phyloP scores from a whole-genome alignment of 2,888 invertebrate species.

The Andrena flavipes region DNA sequence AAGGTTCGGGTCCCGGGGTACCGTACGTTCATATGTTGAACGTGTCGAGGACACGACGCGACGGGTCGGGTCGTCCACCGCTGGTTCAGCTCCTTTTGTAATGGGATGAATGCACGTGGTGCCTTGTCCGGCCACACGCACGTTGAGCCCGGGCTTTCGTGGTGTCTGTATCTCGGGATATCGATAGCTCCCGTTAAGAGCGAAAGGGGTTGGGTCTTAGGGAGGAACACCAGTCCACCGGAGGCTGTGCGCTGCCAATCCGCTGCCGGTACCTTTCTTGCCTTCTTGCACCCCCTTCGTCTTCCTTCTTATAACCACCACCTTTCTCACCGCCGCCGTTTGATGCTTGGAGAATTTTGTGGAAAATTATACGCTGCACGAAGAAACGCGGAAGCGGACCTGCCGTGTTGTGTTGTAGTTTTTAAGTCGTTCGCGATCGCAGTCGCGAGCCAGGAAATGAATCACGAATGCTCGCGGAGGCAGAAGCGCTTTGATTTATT shows the following conservation, averaged over 20 bases:
- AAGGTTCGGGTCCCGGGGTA: conserved; percentile 47
- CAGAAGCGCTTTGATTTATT: conserved; percentile 40
- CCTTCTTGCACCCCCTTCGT: conserved; percentile 32
- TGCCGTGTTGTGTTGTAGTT: not conserved
- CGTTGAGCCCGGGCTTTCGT: conserved; percentile 74
- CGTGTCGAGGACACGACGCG: conserved; percentile 75
- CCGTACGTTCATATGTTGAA: conserved; percentile 71
- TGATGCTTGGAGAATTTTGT: not conserved
- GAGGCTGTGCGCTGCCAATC: conserved; percentile 60
- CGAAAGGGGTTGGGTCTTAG: conserved; percentile 75
- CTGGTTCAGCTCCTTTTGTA: conserved; percentile 82
- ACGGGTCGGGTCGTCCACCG: conserved; percentile 74
- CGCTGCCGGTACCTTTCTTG: conserved; percentile 49
- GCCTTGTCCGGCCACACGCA: conserved; percentile 80
- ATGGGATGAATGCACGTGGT: conserved; percentile 81
- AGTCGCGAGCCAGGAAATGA: conserved; percentile 14
- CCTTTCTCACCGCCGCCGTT: conserved; percentile 12
- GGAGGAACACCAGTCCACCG: conserved; percentile 23
- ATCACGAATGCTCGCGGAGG: conserved; percentile 26
- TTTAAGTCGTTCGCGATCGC: conserved; percentile 21
- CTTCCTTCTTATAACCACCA: conserved; percentile 38
- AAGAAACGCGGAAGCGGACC: not conserved
- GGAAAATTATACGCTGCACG: not conserved
- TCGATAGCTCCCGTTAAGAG: conserved; percentile 75
- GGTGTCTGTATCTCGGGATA: conserved; percentile 73